These are phyloP conservation scores for Phrynocephalus vlangalii DNA, from an alignment of 2,797 vertebrate genomes.

Conservation along the genomic window DNA sequence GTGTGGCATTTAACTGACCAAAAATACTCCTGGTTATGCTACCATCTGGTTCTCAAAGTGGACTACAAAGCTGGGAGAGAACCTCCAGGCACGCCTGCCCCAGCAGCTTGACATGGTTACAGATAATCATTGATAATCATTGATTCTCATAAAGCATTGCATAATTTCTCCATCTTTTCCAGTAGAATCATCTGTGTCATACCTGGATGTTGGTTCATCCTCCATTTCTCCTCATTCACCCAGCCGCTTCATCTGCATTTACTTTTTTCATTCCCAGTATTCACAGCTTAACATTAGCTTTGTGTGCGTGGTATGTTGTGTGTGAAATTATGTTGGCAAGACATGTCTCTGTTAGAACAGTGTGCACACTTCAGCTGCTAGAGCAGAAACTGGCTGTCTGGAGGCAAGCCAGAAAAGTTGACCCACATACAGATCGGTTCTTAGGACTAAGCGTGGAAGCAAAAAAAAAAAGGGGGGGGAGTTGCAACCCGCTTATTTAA, in stretches of 20 bases:
- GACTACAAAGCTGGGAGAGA: not conserved
- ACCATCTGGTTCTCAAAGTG: not conserved
- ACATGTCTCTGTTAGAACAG: fast-evolving
- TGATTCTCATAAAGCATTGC: not conserved
- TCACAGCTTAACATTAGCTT: not conserved
- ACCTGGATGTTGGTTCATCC: not conserved
- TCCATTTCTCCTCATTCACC: not conserved
- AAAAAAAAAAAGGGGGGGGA: not conserved
- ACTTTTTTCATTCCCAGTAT: not conserved
- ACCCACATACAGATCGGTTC: not conserved
- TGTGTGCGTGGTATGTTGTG: fast-evolving
- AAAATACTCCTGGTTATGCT: not conserved
- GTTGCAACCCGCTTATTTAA: not conserved
- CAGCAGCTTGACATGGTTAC: not conserved
- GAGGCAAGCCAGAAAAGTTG: not conserved
- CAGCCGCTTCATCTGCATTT: not conserved
- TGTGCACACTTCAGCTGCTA: fast-evolving
- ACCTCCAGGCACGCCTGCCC: not conserved
- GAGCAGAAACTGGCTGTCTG: not conserved
- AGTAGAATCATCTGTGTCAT: not conserved
- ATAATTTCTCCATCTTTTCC: too few species aligned
- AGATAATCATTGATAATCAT: too few species aligned
- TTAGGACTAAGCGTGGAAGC: fast-evolving
- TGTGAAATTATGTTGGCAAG: fast-evolving
- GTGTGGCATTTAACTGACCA: not conserved